phyloP scores from a whole-genome alignment of 2,888 invertebrate species.

The Camponotus fellah region DNA sequence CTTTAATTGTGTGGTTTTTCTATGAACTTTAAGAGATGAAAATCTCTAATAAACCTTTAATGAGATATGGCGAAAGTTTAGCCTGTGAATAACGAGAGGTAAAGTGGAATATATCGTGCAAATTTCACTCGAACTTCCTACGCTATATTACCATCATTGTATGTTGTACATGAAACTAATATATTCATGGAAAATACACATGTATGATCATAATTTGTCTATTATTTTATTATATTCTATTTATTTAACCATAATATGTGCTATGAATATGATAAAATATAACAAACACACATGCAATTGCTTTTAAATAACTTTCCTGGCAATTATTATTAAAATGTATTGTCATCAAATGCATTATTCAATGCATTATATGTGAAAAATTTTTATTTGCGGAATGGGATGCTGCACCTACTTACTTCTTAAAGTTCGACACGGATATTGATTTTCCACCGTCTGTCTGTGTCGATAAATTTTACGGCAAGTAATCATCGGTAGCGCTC shows the following conservation, averaged over 20 bases:
- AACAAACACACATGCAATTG: neutral
- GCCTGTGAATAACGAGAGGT: neutral
- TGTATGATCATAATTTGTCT: neutral
- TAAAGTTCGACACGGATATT: conserved; percentile 59
- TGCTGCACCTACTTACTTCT: conserved; percentile 37
- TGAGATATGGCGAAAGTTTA: neutral
- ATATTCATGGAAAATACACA: neutral
- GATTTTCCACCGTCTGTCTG: conserved; percentile 60
- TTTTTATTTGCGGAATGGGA: conserved; percentile 36
- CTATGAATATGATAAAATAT: neutral
- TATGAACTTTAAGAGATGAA: conserved; percentile 3
- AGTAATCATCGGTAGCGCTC: conserved; percentile 7
- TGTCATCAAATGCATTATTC: neutral
- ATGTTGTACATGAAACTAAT: neutral
- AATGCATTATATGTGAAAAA: neutral
- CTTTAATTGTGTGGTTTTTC: neutral
- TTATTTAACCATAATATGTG: neutral
- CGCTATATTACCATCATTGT: neutral
- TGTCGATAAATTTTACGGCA: conserved; percentile 57
- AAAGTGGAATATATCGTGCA: neutral
- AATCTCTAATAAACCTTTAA: conserved; percentile 8
- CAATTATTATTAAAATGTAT: neutral
- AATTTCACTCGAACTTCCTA: neutral
- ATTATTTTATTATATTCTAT: neutral
- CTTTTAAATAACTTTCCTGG: neutral